Conservation (phyloP, 2,888 invertebrate genomes). For the Melinopterus prodromus region DNA sequence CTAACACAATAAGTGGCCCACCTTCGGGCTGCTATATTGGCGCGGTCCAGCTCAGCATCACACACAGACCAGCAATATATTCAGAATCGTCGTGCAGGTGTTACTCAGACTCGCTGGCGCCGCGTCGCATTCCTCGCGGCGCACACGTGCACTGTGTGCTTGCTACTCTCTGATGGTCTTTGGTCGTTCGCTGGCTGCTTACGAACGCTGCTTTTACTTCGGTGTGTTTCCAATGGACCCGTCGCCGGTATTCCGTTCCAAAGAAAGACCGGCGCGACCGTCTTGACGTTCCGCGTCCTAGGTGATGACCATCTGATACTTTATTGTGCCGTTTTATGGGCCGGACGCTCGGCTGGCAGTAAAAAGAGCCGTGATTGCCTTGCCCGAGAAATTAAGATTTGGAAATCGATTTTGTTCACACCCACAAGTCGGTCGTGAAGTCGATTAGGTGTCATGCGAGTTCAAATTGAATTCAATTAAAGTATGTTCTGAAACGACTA, state of each 20-base stretch:
- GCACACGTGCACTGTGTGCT: slow-evolving; percentile 59
- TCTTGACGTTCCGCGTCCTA: slow-evolving; percentile 10
- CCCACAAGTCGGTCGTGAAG: background rate
- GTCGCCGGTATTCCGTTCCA: background rate
- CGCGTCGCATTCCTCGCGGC: slow-evolving; percentile 66
- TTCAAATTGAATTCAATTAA: no score
- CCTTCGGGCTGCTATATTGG: slow-evolving; percentile 51
- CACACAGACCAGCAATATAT: slow-evolving; percentile 31
- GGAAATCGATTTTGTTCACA: background rate
- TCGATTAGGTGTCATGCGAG: background rate
- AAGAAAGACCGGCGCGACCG: slow-evolving; percentile 10
- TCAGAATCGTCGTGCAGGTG: slow-evolving; percentile 65
- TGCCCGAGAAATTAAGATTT: slow-evolving; percentile 6
- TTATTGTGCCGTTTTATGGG: slow-evolving; percentile 20
- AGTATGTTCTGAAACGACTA: no score
- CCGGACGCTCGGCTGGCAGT: slow-evolving; percentile 4
- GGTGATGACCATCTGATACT: slow-evolving; percentile 25
- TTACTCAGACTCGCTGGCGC: slow-evolving; percentile 72
- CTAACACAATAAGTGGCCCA: slow-evolving; percentile 42
- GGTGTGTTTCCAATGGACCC: background rate
- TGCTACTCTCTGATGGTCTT: slow-evolving; percentile 28
- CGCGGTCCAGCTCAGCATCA: slow-evolving; percentile 49
- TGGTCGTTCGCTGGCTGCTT: slow-evolving; percentile 17
- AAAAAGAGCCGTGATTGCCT: slow-evolving; percentile 13
- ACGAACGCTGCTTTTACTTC: slow-evolving; percentile 8